These are phyloP conservation scores for Cataglyphis livida DNA, from an alignment of 2,888 invertebrate species.

Conservation along the genomic window DNA sequence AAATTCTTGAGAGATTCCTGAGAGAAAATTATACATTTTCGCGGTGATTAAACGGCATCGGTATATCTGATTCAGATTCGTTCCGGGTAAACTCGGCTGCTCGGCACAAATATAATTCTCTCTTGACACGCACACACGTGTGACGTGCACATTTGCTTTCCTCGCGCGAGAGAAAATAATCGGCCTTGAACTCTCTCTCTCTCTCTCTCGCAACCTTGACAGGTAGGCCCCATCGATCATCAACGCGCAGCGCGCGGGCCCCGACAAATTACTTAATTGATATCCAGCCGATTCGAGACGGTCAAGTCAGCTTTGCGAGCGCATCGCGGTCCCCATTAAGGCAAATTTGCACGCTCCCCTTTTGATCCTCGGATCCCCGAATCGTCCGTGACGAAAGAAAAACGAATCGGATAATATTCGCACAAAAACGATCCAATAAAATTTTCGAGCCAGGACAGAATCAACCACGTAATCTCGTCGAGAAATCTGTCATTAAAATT, in stretches of 20 bases:
- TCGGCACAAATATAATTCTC: slow-evolving; percentile 32
- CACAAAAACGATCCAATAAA: slow-evolving; percentile 11
- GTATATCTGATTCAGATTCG: neutral
- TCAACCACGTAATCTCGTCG: neutral
- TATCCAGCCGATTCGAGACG: slow-evolving; percentile 42
- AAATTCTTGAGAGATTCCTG: neutral
- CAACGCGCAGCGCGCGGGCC: slow-evolving; percentile 32
- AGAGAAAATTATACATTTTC: slow-evolving; percentile 8
- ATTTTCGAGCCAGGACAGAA: slow-evolving; percentile 16
- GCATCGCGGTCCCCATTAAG: slow-evolving; percentile 20
- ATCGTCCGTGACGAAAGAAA: slow-evolving; percentile 43
- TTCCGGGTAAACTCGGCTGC: neutral
- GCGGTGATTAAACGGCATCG: neutral
- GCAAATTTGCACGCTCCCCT: slow-evolving; percentile 40
- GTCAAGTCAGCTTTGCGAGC: slow-evolving; percentile 31
- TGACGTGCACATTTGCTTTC: slow-evolving; percentile 8
- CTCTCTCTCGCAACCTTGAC: slow-evolving; percentile 18
- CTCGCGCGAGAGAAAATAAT: slow-evolving; percentile 37
- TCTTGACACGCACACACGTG: slow-evolving; percentile 14
- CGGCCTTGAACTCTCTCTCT: slow-evolving; percentile 48
- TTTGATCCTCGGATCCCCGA: slow-evolving; percentile 1
- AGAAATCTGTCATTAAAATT: slow-evolving; percentile 37
- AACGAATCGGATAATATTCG: slow-evolving; percentile 36
- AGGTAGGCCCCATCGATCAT: slow-evolving; percentile 21
- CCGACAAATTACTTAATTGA: slow-evolving; percentile 66